Conservation (phyloP, 2,888 invertebrate genomes). For the Teleogryllus oceanicus region DNA sequence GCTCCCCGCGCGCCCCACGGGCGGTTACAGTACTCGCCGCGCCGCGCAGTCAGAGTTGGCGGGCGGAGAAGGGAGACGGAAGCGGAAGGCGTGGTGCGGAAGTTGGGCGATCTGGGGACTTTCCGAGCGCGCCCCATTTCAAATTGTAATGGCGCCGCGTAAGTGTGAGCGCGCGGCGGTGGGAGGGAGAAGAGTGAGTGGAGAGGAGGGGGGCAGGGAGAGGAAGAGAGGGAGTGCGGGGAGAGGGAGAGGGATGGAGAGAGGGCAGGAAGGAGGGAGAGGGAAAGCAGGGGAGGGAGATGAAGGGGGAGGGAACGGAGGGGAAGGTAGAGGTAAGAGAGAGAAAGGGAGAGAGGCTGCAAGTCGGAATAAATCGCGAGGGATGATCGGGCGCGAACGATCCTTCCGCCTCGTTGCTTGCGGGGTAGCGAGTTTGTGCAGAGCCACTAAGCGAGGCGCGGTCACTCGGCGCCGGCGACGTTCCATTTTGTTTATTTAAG, state of each 20-base stretch:
- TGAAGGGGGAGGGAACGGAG: too few relatives aligned
- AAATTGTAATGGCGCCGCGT: background rate
- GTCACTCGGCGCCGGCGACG: background rate
- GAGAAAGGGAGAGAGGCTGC: too few relatives aligned
- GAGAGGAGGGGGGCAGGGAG: too few relatives aligned
- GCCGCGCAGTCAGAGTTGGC: background rate
- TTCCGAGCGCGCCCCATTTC: background rate
- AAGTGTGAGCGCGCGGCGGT: background rate
- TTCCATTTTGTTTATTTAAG: background rate
- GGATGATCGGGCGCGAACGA: slow-evolving; percentile 18
- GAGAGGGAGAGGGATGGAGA: too few relatives aligned
- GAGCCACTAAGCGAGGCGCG: slow-evolving; percentile 3
- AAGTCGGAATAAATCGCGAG: slow-evolving; percentile 18
- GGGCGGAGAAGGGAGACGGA: background rate
- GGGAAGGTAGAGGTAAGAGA: too few relatives aligned
- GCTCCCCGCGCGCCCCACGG: background rate
- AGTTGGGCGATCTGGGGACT: background rate
- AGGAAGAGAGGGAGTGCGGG: too few relatives aligned
- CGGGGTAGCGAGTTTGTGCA: background rate
- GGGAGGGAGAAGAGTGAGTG: background rate
- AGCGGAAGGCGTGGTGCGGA: background rate
- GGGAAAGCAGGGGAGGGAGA: too few relatives aligned
- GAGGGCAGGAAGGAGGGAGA: too few relatives aligned
- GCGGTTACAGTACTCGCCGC: background rate
- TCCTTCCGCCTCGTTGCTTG: background rate